These are phyloP conservation scores for Drosophila suboccidentalis DNA, from an alignment of 2,888 invertebrate species.

Conservation along the genomic window DNA sequence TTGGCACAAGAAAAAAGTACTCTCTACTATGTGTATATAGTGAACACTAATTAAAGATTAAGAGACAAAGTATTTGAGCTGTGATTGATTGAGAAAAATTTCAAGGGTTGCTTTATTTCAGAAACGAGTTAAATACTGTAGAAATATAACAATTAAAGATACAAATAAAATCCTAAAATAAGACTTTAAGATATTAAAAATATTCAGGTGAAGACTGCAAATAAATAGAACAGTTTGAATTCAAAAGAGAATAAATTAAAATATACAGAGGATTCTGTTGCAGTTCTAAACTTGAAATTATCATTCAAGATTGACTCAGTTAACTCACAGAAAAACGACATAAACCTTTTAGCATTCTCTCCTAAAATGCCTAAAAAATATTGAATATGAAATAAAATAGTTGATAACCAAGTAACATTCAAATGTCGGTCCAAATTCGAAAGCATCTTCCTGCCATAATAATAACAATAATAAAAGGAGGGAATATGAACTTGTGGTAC, in stretches of 20 bases:
- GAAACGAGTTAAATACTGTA: too few relatives aligned
- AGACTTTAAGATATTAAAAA: too few relatives aligned
- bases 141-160: too few relatives aligned
- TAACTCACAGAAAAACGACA: not conserved
- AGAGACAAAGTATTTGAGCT: not conserved
- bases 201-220: too few relatives aligned
- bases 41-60: not conserved
- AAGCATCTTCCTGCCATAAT: slow-evolving; percentile 20
- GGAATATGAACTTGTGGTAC: slow-evolving; percentile 23
- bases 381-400: not conserved
- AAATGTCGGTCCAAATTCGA: not conserved
- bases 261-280: too few relatives aligned
- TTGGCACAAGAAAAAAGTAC: not conserved
- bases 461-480: slow-evolving; percentile 24
- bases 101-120: too few relatives aligned
- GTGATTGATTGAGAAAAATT: not conserved
- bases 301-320: not conserved
- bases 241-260: too few relatives aligned
- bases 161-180: too few relatives aligned
- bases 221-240: too few relatives aligned
- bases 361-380: not conserved
- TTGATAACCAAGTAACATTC: not conserved
- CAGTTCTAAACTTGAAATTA: too few relatives aligned
- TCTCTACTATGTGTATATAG: not conserved
- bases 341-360: not conserved